phyloP scores from a whole-genome alignment of 37 sponge, comb jelly and placozoan genomes.

The Haliclona indistincta region DNA sequence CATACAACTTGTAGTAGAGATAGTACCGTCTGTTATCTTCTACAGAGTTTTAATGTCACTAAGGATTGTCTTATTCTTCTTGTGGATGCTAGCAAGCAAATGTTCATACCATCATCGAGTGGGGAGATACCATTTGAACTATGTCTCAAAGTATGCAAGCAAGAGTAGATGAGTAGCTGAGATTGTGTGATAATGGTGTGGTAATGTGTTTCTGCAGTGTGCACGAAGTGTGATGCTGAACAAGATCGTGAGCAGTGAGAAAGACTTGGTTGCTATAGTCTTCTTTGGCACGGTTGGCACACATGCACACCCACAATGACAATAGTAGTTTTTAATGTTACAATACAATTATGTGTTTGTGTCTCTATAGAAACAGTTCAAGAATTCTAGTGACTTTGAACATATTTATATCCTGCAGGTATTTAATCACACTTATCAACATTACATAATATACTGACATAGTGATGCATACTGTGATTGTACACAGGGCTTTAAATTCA shows the following conservation, averaged over 20 bases:
- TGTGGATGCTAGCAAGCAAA: constrained; percentile 56
- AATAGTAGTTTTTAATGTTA: neutral
- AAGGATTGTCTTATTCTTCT: constrained; percentile 79
- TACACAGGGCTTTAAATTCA: too few relatives aligned
- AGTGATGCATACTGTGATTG: too few relatives aligned
- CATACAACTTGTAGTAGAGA: too few relatives aligned
- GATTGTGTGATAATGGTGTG: neutral
- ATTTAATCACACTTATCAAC: too few relatives aligned
- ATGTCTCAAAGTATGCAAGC: constrained; percentile 62
- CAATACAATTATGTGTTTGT: constrained; percentile 6
- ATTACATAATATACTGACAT: too few relatives aligned
- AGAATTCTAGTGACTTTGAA: constrained; percentile 88
- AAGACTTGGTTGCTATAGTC: constrained; percentile 87
- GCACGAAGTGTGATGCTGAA: constrained; percentile 83
- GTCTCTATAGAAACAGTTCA: constrained; percentile 46
- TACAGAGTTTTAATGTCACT: constrained; percentile 17
- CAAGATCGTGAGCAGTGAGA: constrained; percentile 91
- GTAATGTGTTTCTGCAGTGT: constrained; percentile 56
- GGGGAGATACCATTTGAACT: constrained; percentile 67
- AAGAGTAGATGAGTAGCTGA: neutral
- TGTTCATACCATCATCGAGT: constrained; percentile 54
- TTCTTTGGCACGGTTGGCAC: constrained; percentile 87
- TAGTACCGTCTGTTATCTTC: too few relatives aligned
- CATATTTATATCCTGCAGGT: constrained; percentile 89
- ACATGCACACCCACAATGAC: neutral